Evolutionary conservation across 2,888 invertebrate genomes (phyloP), one percentile per base, ranked within the genome.

Genomic region (Drosophila sordidula): DNA sequence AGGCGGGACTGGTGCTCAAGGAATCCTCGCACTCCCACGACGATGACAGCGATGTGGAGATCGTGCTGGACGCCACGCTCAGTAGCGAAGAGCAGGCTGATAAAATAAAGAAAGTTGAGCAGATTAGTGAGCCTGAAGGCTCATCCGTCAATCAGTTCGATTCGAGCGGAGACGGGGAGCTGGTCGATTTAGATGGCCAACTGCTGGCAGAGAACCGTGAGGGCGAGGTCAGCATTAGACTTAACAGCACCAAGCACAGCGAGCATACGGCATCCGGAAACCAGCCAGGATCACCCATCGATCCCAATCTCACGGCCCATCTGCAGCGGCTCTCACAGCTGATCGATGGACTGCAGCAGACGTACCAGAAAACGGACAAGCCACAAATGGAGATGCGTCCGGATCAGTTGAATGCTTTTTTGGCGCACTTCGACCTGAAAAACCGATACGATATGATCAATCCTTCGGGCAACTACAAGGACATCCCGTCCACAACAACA

Each of bases 351-450:
- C 70, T 92, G 1, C 90, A 92, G 66, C 76, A 91, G 61, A 91
- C 87, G 0, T 92, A 92, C 59, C 89, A 90, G 44, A 80, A 82
- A 22, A 81, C 89, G 0, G 84, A 87, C 1, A 80, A 85, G 4
- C 74, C 84, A 0, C 80, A 76, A 14, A 62, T 77, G 6, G 91
- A 92, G 4, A 65, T 92, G 63, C 78, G 90, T 2, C 92, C 92
- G 0, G 92, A 92, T 77, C 92, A 92, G 41, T 54, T 92, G 34
- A 92, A 92, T 74, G 92, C 92, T 2, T 92, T 92, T 45, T 61
- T 92, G 34, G 91, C 92, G 0, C 91, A 92, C 56, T 92, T 92
- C 25, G 91, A 92, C 65, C 90, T 92, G 6, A 91, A 91, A 70
- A 87, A 91, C 58, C 90, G 90, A 22, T 89, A 90, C 44, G 87